These are phyloP conservation scores for Nephotettix cincticeps DNA, from an alignment of 1,140 invertebrate species.

Conservation along the genomic window DNA sequence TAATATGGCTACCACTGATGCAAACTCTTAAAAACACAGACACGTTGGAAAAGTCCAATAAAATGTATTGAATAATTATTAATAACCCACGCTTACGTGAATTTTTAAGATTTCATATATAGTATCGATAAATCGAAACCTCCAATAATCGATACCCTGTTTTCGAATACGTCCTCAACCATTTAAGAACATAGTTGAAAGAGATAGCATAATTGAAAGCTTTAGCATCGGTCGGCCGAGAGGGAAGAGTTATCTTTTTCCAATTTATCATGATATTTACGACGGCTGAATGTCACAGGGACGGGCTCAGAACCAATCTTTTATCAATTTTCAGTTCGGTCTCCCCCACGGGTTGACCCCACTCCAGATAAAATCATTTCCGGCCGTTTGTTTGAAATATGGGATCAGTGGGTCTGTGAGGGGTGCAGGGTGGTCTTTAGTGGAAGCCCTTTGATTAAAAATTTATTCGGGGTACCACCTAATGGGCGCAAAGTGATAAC, in stretches of 20 bases:
- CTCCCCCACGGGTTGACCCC: neutral
- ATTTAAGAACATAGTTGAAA: too few relatives aligned
- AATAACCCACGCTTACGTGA: too few relatives aligned
- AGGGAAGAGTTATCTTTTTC: neutral
- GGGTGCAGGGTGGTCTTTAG: neutral
- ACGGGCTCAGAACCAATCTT: neutral
- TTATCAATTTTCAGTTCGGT: neutral
- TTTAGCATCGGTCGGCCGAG: too few relatives aligned
- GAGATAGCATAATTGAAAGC: too few relatives aligned
- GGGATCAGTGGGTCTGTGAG: neutral
- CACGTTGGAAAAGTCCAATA: too few relatives aligned
- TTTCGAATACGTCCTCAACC: too few relatives aligned
- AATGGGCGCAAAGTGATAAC: neutral
- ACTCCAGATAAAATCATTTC: neutral
- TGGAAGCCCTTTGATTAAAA: neutral
- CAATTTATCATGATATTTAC: neutral
- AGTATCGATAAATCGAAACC: too few relatives aligned
- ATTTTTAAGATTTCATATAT: too few relatives aligned
- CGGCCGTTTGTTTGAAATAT: slow-evolving; percentile 1
- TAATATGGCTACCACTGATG: too few relatives aligned
- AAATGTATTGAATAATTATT: too few relatives aligned
- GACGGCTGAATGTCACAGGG: neutral
- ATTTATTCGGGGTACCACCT: neutral
- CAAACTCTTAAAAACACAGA: too few relatives aligned
- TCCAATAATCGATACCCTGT: too few relatives aligned